These are phyloP conservation scores for Scaptomyza cyrtandrae DNA, from an alignment of 2,888 invertebrate species.

Conservation along the genomic window DNA sequence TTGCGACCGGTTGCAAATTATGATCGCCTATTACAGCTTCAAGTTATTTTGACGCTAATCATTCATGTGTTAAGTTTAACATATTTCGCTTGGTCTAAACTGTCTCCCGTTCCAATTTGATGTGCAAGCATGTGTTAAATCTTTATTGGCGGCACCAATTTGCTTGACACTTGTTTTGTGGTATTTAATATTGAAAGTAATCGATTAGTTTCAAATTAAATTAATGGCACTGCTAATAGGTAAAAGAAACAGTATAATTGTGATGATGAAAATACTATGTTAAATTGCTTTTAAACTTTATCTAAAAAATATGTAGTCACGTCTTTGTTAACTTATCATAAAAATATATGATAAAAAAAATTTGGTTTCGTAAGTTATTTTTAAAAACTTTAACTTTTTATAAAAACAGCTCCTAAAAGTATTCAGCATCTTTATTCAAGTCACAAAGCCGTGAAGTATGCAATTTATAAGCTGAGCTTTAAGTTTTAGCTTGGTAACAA, in stretches of 20 bases:
- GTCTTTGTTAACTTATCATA: too few species aligned
- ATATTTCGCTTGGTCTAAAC: constrained; percentile 37
- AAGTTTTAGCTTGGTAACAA: not conserved
- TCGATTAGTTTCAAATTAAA: not conserved
- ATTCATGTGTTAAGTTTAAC: constrained; percentile 33
- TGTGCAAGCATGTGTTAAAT: not conserved
- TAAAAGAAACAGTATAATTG: not conserved
- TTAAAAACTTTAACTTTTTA: too few species aligned
- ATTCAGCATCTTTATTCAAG: not conserved
- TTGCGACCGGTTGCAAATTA: constrained; percentile 44
- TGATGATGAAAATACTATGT: not conserved
- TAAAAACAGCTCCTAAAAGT: constrained; percentile 14
- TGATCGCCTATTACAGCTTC: constrained; percentile 39
- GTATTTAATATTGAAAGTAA: not conserved
- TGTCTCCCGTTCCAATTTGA: constrained; percentile 24
- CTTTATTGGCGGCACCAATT: constrained; percentile 18
- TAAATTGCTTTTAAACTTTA: not conserved
- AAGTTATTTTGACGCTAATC: constrained; percentile 53
- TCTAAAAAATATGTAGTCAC: too few species aligned
- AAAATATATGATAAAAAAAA: too few species aligned
- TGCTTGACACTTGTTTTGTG: constrained; percentile 11
- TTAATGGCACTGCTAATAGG: not conserved
- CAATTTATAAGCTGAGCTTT: not conserved
- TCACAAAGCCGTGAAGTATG: constrained; percentile 19
- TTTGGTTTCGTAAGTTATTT: too few species aligned